Evolutionary conservation across 2,113 vertebrate species (phyloP).

Genomic region (Silurus meridionalis): DNA sequence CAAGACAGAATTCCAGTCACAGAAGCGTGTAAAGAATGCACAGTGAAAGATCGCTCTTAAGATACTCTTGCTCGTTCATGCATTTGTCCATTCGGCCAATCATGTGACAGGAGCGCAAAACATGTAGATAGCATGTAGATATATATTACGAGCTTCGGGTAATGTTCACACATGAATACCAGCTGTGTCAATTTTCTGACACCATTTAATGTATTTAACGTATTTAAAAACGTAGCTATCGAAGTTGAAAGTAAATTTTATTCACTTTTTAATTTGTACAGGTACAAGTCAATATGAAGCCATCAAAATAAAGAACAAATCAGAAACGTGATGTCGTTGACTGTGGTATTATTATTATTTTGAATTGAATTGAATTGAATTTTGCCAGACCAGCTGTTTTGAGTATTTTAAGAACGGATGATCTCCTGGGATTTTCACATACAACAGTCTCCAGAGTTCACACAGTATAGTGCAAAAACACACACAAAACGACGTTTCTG

Average conservation of each 20-base stretch:
- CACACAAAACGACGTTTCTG: neutral
- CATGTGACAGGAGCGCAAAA: neutral
- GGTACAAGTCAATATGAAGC: too few species aligned
- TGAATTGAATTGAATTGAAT: too few species aligned
- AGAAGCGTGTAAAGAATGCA: neutral
- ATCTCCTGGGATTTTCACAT: neutral
- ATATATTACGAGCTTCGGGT: neutral
- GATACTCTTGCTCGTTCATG: neutral
- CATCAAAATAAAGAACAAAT: too few species aligned
- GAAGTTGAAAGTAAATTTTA: too few species aligned
- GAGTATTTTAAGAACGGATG: neutral
- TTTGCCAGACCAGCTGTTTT: neutral
- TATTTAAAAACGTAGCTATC: too few species aligned
- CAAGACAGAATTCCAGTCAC: neutral
- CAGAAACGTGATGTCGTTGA: neutral
- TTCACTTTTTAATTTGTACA: too few species aligned
- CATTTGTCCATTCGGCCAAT: neutral
- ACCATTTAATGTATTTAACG: too few species aligned
- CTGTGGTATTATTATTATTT: neutral
- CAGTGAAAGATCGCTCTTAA: neutral
- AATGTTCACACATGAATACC: neutral
- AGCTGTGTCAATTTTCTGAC: too few species aligned
- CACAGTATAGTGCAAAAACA: neutral
- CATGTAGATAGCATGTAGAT: neutral
- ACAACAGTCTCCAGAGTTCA: neutral